Evolutionary conservation across 1,140 invertebrate genomes (phyloP).

Genomic region (Drosophila lini): DNA sequence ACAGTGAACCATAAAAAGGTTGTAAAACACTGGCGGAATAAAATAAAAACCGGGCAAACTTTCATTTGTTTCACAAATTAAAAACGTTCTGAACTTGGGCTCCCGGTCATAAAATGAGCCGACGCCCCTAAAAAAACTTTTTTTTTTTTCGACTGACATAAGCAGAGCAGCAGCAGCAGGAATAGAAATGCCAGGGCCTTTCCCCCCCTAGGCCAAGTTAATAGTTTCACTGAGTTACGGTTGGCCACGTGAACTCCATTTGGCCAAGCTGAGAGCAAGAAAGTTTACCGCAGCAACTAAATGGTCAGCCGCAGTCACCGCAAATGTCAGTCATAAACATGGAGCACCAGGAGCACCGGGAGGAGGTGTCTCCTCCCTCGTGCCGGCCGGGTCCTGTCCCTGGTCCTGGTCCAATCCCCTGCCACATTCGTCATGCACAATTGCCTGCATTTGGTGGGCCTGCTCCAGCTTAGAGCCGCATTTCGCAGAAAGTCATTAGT

Average conservation of each 20-base stretch:
- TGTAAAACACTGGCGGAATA: conserved; percentile 56
- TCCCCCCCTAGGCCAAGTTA: conserved; percentile 37
- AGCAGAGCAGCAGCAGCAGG: conserved; percentile 3
- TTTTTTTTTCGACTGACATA: conserved; percentile 27
- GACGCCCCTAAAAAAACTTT: conserved; percentile 52
- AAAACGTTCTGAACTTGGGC: conserved; percentile 53
- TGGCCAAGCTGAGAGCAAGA: conserved; percentile 58
- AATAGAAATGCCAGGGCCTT: conserved; percentile 16
- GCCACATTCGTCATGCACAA: conserved; percentile 82
- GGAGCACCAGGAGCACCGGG: conserved; percentile 13
- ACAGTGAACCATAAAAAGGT: conserved; percentile 82
- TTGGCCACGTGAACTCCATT: conserved; percentile 71
- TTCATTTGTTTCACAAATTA: conserved; percentile 82
- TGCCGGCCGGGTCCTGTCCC: background rate
- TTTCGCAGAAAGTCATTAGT: conserved; percentile 80
- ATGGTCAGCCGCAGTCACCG: conserved; percentile 71
- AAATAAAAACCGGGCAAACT: conserved; percentile 60
- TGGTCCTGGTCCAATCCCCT: conserved; percentile 30
- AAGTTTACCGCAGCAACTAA: conserved; percentile 60
- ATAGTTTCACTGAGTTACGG: conserved; percentile 64
- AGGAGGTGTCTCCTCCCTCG: background rate
- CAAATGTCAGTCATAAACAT: conserved; percentile 80
- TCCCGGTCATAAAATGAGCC: conserved; percentile 57
- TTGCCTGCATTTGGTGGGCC: conserved; percentile 66
- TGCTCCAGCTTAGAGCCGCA: conserved; percentile 52